These are phyloP conservation scores for Cyprinella venusta DNA, from an alignment of 2,797 vertebrate species.

Conservation along the genomic window DNA sequence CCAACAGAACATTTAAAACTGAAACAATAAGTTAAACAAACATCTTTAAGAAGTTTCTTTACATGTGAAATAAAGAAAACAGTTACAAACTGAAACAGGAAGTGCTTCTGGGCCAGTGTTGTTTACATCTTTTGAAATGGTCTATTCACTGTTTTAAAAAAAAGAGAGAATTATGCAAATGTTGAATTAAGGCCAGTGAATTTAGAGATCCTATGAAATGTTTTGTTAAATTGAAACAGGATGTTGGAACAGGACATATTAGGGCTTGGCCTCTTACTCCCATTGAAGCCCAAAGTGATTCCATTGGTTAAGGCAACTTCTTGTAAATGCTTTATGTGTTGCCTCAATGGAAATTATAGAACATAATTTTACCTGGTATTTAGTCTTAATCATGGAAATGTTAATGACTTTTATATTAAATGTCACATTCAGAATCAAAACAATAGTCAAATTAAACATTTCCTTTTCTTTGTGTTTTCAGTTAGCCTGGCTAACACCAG, in stretches of 20 bases:
- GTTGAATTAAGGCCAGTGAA: not conserved
- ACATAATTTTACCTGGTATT: not conserved
- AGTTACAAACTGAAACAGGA: too few relatives aligned
- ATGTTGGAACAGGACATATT: not conserved
- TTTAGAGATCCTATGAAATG: not conserved
- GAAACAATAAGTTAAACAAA: too few relatives aligned
- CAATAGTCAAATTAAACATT: not conserved
- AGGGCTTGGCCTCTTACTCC: not conserved
- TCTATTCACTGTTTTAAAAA: too few relatives aligned
- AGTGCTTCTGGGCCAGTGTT: too few relatives aligned
- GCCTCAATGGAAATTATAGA: not conserved
- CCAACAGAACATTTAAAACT: too few relatives aligned
- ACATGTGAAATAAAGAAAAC: too few relatives aligned
- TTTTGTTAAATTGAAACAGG: constrained; percentile 5
- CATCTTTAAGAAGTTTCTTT: too few relatives aligned
- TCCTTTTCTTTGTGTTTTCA: not conserved
- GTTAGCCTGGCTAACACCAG: too few relatives aligned
- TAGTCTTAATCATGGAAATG: not conserved
- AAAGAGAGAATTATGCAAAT: constrained; percentile 18
- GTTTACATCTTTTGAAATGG: too few relatives aligned
- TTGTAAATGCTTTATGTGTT: not conserved
- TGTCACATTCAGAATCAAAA: not conserved
- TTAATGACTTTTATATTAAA: not conserved
- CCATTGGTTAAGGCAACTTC: not conserved
- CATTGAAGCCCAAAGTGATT: not conserved